Percentiles rank a stretch among this genome's conserved stretches.
Conservation (phyloP, 2,797 vertebrate genomes). For the Chelmon rostratus region DNA sequence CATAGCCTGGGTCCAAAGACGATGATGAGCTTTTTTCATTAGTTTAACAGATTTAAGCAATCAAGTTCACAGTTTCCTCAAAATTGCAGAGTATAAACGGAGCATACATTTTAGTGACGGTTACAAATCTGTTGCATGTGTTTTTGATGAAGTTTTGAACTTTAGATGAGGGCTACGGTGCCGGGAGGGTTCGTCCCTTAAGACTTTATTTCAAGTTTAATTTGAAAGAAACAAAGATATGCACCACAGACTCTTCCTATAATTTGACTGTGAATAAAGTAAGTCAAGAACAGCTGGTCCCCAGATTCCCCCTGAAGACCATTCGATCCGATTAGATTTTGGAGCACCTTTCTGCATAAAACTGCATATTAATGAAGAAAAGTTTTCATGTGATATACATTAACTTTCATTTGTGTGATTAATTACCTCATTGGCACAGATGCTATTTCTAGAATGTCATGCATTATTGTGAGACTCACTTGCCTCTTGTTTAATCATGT, state of each 20-base stretch:
- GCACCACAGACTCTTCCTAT: not conserved
- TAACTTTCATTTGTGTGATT: constrained; percentile 31
- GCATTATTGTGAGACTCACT: not conserved
- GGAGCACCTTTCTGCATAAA: not conserved
- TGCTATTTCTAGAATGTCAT: constrained; percentile 24
- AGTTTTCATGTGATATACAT: not conserved
- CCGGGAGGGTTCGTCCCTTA: not conserved
- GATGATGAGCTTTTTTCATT: not conserved
- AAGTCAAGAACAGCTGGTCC: constrained; percentile 12
- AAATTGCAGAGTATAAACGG: not conserved
- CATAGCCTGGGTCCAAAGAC: not conserved
- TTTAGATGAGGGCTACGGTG: not conserved
- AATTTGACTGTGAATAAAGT: constrained; percentile 18
- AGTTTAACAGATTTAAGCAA: not conserved
- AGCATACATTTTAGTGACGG: not conserved
- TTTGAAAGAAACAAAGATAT: not conserved
- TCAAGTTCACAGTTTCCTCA: not conserved
- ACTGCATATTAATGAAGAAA: constrained; percentile 11
- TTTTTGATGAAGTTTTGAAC: not conserved
- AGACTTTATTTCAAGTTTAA: constrained; percentile 1
- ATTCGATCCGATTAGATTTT: constrained; percentile 19
- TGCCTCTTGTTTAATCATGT: constrained; percentile 2
- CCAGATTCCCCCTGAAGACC: not conserved
- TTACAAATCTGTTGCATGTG: not conserved
- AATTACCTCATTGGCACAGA: constrained; percentile 32